These are phyloP conservation scores for Dasysyrphus albostriatus DNA, from an alignment of 2,888 invertebrate species.

Conservation along the genomic window DNA sequence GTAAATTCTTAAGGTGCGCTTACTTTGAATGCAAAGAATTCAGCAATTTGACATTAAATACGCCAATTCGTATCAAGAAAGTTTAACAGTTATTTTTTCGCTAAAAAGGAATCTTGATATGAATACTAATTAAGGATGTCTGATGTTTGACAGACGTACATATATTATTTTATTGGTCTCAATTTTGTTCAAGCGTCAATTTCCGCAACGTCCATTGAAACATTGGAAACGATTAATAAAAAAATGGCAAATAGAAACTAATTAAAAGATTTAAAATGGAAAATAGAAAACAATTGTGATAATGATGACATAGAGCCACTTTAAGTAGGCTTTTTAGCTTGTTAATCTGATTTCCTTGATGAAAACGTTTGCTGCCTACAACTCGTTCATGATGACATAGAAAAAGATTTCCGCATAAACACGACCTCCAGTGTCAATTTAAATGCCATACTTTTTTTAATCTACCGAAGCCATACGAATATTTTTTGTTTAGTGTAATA, in stretches of 20 bases:
- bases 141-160: not conserved
- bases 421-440: constrained; percentile 21
- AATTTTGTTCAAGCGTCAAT: not conserved
- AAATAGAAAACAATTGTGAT: constrained; percentile 12
- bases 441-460: not conserved
- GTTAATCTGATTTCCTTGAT: constrained; percentile 17
- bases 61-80: constrained; percentile 36
- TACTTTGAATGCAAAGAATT: constrained; percentile 32
- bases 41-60: constrained; percentile 42
- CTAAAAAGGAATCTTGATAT: not conserved
- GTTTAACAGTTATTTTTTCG: constrained; percentile 46
- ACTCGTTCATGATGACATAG: constrained; percentile 8
- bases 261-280: constrained; percentile 12
- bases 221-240: not conserved
- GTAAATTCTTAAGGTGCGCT: constrained; percentile 28
- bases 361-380: not conserved
- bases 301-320: not conserved
- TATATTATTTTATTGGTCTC: not conserved
- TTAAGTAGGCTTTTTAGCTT: constrained; percentile 2
- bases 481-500: not conserved
- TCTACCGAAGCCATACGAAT: constrained; percentile 10
- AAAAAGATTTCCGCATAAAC: constrained; percentile 28
- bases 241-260: not conserved
- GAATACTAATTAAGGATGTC: constrained; percentile 29
- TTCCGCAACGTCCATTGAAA: not conserved